Evolutionary conservation across 2,797 vertebrate genomes (phyloP), one percentile per base, ranked within the genome.

Genomic region (Setipinna tenuifilis): DNA sequence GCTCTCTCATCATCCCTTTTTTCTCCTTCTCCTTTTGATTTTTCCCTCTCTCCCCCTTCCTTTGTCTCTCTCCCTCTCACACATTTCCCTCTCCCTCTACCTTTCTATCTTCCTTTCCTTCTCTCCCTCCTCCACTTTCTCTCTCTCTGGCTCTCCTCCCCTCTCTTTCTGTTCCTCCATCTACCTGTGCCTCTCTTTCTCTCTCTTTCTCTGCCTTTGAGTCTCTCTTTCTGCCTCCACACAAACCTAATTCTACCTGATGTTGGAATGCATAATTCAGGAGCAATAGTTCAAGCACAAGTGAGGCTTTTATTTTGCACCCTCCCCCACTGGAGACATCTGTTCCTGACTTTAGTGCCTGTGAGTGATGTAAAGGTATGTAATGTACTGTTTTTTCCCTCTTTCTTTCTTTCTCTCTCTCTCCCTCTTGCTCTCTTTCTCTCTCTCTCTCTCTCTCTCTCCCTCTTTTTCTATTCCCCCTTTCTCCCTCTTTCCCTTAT

Each of bases 21-120:
- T 59, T 59, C 58, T 59, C 58, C 65, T 86, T 83, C 89, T 89
- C 86, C 54, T 82, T 86, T 85, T 86, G 88, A 90, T 88, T 87
- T 86, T 59, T 21, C 58, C 7, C 58, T 59, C 58, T 59, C 3
- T 59, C 58, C 19, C 3, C 84, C 19, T 59, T 21, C 11, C 16
- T 59, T 21, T 21, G 3, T 17, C 2, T 11, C 58, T 59, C 17
- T 59, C 16, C 11, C 58, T 59, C 2, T 21, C 58, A 21, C 16
- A 11, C 17, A 17, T 17, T 0, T 21, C 16, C 21, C 58, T 59
- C 16, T 59, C 17, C 11, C 16, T 59, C 58, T 59, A 2, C 21
- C 58, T 59, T 3, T 59, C 58, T 59, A 2, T 59, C 58, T 59
- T 2, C 6, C 58, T 59, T 5, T 59, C 58, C 11, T 5, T 59